Conservation (phyloP, 2,797 vertebrate genomes). For the Parotocinclus haroldoi region DNA sequence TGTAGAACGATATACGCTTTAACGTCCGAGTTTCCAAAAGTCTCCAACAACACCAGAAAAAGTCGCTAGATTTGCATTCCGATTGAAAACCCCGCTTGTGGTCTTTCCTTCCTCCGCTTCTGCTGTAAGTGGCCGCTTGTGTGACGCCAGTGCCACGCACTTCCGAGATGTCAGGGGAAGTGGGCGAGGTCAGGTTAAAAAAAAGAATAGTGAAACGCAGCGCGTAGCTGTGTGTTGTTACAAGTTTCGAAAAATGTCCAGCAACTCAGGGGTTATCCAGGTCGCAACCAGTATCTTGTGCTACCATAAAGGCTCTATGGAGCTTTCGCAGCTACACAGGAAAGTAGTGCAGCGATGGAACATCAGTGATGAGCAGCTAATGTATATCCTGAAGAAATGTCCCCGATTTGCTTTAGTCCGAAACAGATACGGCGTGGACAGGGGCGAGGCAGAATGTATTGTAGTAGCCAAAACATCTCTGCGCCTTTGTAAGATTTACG, state of each 20-base stretch:
- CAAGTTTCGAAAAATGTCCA: constrained; percentile 44
- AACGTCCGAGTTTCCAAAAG: too few species aligned
- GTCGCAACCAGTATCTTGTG: constrained; percentile 61
- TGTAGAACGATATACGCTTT: too few species aligned
- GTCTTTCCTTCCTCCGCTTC: too few species aligned
- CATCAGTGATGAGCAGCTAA: constrained; percentile 51
- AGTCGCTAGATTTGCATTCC: too few species aligned
- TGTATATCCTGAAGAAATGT: constrained; percentile 54
- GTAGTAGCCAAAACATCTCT: constrained; percentile 66
- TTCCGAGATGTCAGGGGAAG: too few species aligned
- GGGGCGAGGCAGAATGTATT: constrained; percentile 31
- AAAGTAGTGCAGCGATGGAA: constrained; percentile 49
- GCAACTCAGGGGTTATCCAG: constrained; percentile 49
- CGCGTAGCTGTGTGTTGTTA: not conserved
- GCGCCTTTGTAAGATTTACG: constrained; percentile 72
- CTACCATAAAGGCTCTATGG: constrained; percentile 56
- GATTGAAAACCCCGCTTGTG: too few species aligned
- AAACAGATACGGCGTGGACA: constrained; percentile 29
- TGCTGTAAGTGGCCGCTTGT: too few species aligned
- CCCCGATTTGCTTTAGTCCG: constrained; percentile 59
- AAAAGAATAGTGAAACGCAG: too few species aligned
- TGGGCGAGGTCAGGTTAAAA: too few species aligned
- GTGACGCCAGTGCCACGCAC: too few species aligned
- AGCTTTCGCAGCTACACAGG: constrained; percentile 50
- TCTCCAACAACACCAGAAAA: too few species aligned